Evolutionary conservation across 2,113 vertebrate genomes (phyloP), one percentile per base, ranked within the genome.

Genomic region (Hemiscyllium ocellatum): DNA sequence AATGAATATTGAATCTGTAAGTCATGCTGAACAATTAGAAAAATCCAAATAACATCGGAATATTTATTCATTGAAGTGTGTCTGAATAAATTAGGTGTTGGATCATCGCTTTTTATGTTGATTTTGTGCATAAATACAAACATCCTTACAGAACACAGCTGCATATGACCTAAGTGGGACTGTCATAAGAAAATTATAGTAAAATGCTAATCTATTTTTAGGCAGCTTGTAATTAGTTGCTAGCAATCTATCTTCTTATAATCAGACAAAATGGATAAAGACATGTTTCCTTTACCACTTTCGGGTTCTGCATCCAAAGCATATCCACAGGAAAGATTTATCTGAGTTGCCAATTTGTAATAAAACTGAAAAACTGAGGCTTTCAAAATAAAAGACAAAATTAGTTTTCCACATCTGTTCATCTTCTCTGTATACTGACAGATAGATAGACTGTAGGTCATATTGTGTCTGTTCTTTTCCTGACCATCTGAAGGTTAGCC

Each of bases 61-160:
- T 68, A 93, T 93, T 93, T 61, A 52, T 93, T 93, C n/a, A 19
- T 68, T 66, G 61, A 33, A 66, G n/a, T 65, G 65, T 95, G 69
- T 76, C 47, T 76, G 47, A 72, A 52, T 76, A 95, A 70, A 72
- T 33, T 52, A 19, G 42, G 15, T 72, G 52, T 72, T 72, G 8
- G 93, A 95, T 52, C 42, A 72, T 95, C 76, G 68, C 15, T 52
- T 47, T 90, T 29, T 47, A 15, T 72, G 24, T 15, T 61, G 87
- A 29, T 90, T 89, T 90, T 90, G 29, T 70, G 86, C 15, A 61
- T 61, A 90, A 33, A 61, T 61, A 26, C 15, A 90, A 90, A 20
- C 8, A 61, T 50, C 37, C 24, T 70, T 94, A 22, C 93, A 70
- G 66, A 94, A 68, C n/a, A 69, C 66, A 70, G 33, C 90, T 94